Base-by-base conservation (phyloP, 2,888 invertebrate species). In the Eurois occulta region DNA sequence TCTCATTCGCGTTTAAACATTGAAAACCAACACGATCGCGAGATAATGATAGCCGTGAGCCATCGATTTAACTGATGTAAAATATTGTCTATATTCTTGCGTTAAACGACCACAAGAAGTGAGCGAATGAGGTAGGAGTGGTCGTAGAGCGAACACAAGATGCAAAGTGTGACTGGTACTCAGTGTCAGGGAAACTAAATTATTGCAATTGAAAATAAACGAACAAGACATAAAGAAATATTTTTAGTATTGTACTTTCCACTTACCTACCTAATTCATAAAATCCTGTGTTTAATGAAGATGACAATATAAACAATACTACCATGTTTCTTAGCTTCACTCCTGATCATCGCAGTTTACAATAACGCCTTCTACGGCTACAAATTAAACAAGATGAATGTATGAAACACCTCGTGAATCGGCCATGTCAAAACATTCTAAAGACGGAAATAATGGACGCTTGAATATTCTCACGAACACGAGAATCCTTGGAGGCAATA, bases 381-480 rank as follows among this genome's bases (percentile, higher is more conserved):
- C 78, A 80, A 88, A 87, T 86, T 86, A 69, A 83, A 86, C 83
- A 86, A 86, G 85, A 87, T 78, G 71, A 86, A 91, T 86, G 81
- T 77, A 77, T 72, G 75, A 79, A 86, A 84, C 86, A 88, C 87
- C 85, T 83, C 78, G 82, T 81, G 79, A 80, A 70, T 75, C 78
- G 71, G 77, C 64, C 66, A 64, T 92, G 92, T 89, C 92, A 90
- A 91, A 91, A 92, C 91, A 91, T 89, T 88, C 88, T 86, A 80
- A 82, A 82, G 86, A 91, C 87, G 85, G 87, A 91, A 91, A 92
- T 91, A 91, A 90, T 88, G 81, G 87, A 82, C 86, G 84, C 66
- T 77, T 81, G 89, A 91, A 94, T 93, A 91, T 88, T 93, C 91
- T 93, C 93, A 94, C 93, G 93, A 91, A 93, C 93, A 85, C 80